Conservation (phyloP, 2,797 vertebrate genomes). For the Rhinoraja longicauda region DNA sequence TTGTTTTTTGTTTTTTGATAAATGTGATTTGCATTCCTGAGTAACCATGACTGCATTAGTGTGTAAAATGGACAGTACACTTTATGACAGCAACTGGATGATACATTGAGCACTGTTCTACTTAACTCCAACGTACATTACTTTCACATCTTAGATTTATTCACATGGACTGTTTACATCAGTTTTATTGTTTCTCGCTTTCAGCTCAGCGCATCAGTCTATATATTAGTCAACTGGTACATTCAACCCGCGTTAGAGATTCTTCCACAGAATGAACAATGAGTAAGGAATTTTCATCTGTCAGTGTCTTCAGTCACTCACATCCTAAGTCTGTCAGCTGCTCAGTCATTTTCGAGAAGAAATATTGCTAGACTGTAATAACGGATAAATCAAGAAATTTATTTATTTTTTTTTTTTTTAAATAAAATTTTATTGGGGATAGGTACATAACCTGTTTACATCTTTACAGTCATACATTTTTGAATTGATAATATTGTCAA, state of each 20-base stretch:
- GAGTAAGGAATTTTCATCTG: neutral
- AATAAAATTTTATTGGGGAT: too few species aligned
- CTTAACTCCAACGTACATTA: neutral
- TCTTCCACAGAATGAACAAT: neutral
- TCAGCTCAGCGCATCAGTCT: neutral
- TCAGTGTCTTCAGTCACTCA: neutral
- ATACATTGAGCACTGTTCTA: neutral
- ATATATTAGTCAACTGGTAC: neutral
- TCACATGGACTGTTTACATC: neutral
- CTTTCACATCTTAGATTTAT: neutral
- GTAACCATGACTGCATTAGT: neutral
- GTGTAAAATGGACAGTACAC: too few species aligned
- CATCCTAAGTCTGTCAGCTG: neutral
- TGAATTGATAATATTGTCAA: too few species aligned
- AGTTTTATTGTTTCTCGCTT: conserved; percentile 21
- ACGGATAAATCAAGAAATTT: too few species aligned
- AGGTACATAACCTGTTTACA: too few species aligned
- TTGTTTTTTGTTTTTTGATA: neutral
- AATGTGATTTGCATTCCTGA: neutral
- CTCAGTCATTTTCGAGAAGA: too few species aligned
- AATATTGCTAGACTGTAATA: too few species aligned
- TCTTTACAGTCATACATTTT: too few species aligned
- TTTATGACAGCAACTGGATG: neutral
- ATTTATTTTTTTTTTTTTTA: too few species aligned
- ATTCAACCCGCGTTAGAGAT: neutral